These are phyloP conservation scores for Galeopsomyia nigrocyanea DNA, from an alignment of 2,888 invertebrate genomes.

Conservation along the genomic window DNA sequence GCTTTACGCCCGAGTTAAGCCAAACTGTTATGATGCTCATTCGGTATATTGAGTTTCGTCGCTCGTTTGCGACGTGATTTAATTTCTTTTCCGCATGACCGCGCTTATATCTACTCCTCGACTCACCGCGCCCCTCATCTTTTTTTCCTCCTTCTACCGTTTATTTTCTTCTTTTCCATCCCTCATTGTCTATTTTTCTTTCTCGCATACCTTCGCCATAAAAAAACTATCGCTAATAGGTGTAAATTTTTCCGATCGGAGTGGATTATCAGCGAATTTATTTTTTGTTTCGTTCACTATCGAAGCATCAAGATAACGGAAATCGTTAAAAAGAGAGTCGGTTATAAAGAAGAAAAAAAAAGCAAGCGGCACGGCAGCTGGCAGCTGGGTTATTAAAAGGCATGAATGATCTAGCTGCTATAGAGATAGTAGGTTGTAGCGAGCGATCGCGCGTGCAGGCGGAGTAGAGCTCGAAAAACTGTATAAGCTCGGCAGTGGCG, in stretches of 20 bases:
- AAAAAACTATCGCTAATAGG: no score
- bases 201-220: no score
- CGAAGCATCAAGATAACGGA: not conserved
- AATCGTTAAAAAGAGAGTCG: slow-evolving; percentile 4
- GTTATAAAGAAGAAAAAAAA: slow-evolving; percentile 21
- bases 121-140: not conserved
- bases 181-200: not conserved
- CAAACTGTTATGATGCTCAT: slow-evolving; percentile 54
- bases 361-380: not conserved
- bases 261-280: no score
- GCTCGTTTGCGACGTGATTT: slow-evolving; percentile 46
- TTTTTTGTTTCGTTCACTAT: no score
- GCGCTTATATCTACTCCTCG: slow-evolving; percentile 2
- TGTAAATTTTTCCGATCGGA: no score
- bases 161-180: not conserved
- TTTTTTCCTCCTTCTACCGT: not conserved
- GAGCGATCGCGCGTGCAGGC: not conserved
- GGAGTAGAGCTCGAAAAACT: no score
- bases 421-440: slow-evolving; percentile 2
- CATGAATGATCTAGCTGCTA: slow-evolving; percentile 29
- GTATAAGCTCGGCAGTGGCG: no score
- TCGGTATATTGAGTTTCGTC: slow-evolving; percentile 60
- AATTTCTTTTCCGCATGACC: slow-evolving; percentile 45
- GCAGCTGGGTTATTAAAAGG: slow-evolving; percentile 24
- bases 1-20: slow-evolving; percentile 54